Percentiles rank a stretch among this genome's conserved stretches.
phyloP scores from a whole-genome alignment of 2,797 vertebrate genomes.

The Poecile montanus region DNA sequence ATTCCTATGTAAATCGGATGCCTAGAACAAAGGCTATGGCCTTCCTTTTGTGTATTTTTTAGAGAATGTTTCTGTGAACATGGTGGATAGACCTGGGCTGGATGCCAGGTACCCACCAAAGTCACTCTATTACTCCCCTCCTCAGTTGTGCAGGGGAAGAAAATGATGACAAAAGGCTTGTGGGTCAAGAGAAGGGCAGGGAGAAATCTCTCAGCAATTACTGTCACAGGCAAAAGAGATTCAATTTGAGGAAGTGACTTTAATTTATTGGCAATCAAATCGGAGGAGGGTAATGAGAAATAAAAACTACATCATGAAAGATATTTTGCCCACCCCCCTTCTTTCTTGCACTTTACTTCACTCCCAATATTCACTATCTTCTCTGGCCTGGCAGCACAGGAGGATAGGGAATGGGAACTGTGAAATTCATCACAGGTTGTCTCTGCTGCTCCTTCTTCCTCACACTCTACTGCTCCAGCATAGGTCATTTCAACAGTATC shows the following conservation, averaged over 20 bases:
- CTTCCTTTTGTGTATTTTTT: not conserved
- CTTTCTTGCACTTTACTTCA: not conserved
- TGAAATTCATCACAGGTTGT: not conserved
- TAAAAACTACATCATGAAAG: not conserved
- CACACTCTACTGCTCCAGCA: not conserved
- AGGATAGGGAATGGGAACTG: not conserved
- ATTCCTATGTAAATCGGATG: not conserved
- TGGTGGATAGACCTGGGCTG: not conserved
- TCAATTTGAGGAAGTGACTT: not conserved
- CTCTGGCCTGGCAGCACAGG: rapidly evolving
- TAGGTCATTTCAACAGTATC: not conserved
- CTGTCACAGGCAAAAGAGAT: not conserved
- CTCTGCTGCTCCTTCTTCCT: not conserved
- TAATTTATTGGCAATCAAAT: not conserved
- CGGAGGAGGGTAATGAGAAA: not conserved
- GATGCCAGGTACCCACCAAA: not conserved
- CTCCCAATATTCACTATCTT: not conserved
- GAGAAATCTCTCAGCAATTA: not conserved
- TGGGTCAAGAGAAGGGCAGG: not conserved
- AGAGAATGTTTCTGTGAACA: not conserved
- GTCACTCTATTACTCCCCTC: not conserved
- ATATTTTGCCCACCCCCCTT: not conserved
- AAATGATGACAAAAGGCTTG: not conserved
- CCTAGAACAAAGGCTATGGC: not conserved
- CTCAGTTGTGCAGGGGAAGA: not conserved